Percentiles rank a stretch among this genome's conserved stretches.
Conservation (phyloP, 2,797 vertebrate species). For the Epinephelus awoara region DNA sequence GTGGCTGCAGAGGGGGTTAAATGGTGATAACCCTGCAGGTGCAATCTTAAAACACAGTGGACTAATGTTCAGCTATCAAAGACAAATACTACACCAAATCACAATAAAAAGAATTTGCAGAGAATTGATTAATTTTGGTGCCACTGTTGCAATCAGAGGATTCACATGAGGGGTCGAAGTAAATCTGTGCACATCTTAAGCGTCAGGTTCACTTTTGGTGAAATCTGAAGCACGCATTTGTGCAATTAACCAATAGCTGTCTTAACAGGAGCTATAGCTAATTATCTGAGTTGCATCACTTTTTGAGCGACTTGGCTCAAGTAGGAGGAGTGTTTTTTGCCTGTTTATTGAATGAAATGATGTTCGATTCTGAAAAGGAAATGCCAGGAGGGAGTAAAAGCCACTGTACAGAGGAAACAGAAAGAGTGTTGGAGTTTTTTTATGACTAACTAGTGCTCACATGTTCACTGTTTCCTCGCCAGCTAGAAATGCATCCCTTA, state of each 20-base stretch:
- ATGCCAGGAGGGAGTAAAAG: neutral
- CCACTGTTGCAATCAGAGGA: neutral
- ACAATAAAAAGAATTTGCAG: no score
- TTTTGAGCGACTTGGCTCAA: neutral
- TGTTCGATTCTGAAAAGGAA: neutral
- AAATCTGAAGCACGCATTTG: neutral
- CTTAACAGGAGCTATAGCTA: no score
- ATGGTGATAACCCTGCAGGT: conserved; percentile 14
- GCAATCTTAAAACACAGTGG: neutral
- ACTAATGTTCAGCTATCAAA: neutral
- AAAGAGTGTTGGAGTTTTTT: neutral
- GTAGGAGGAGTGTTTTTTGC: neutral
- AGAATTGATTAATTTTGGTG: neutral
- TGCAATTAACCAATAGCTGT: neutral
- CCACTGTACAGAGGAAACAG: no score
- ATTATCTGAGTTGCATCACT: no score
- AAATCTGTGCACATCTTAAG: neutral
- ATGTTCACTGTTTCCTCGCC: neutral
- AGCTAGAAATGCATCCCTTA: neutral
- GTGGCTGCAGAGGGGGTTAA: neutral
- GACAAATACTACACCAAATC: neutral
- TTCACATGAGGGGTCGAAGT: neutral
- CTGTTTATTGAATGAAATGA: neutral
- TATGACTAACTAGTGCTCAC: neutral
- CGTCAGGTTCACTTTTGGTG: neutral